Base-by-base conservation (phyloP, 2,113 vertebrate genomes). In the Sphaerodactylus townsendi region DNA sequence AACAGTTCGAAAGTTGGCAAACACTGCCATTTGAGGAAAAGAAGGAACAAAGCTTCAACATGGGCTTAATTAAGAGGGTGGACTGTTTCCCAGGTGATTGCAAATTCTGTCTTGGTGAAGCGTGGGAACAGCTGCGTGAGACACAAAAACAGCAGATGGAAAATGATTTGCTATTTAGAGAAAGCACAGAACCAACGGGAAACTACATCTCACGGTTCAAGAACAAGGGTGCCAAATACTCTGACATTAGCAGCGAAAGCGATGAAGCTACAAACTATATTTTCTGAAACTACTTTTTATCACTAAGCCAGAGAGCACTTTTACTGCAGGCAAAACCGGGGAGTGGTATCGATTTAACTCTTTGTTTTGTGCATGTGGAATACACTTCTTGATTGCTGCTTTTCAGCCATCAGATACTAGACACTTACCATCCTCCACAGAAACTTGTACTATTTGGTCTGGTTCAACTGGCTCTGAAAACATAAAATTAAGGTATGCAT, bases 381-480 rank as follows among this genome's bases (percentile, higher is more conserved):
- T 10, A 5, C 28, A 10, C 70, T 28, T 80, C 66, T 56, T 87
- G 78, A 44, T 23, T 30, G 79, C 28, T 70, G 64, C 3, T 41
- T 69, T 53, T 6, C 30, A 33, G 14, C 23, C 37, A 37, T 35
- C 53, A 28, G 37, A 37, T 35, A 39, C 35, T 5, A 70, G 85
- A 77, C 10, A 77, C 86, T 91, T 91, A 96, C 96, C 94, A 93
- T 89, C 93, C 69, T 89, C 92, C 77, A 91, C 79, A 64, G 94
- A 85, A 69, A 70, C 88, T 87, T 96, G 50, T 62, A 84, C 90
- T 92, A 86, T 48, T 62, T 93, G 93, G 90, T 86, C 94, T 25
- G 92, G 86, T 82, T 96, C 93, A 65, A 92, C 10, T 46, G 94
- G 91, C 41, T 95, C 96, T 96, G 82, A 79, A 94, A 91, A n/a